These are phyloP conservation scores for Pangasius macronema DNA, from an alignment of 2,797 vertebrate genomes.

Conservation along the genomic window DNA sequence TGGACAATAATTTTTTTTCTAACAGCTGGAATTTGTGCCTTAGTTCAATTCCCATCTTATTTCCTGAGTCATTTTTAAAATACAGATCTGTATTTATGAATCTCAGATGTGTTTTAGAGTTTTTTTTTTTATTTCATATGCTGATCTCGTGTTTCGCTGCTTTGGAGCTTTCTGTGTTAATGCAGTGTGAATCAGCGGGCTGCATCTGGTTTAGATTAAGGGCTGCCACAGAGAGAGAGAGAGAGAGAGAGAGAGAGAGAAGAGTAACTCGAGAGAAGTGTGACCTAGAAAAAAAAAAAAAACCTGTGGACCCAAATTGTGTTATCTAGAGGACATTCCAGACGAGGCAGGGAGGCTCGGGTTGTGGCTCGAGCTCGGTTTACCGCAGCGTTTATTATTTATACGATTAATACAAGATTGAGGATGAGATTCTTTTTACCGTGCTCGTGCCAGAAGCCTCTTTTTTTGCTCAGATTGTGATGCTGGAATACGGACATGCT, in stretches of 20 bases:
- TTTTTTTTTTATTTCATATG: not conserved
- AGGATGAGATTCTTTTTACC: slow-evolving; percentile 39
- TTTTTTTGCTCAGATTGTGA: not conserved
- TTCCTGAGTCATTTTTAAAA: slow-evolving; percentile 31
- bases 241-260: slow-evolving; percentile 36
- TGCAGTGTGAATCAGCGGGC: slow-evolving; percentile 25
- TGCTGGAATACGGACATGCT: slow-evolving; percentile 2
- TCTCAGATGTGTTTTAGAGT: slow-evolving; percentile 11
- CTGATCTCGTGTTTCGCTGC: slow-evolving; percentile 25
- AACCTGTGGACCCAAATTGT: slow-evolving; percentile 35
- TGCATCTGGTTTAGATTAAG: slow-evolving; percentile 57
- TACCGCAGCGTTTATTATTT: slow-evolving; percentile 67
- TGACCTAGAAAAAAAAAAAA: slow-evolving; percentile 46
- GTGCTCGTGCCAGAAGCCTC: not conserved
- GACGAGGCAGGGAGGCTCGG: slow-evolving; percentile 40
- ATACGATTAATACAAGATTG: slow-evolving; percentile 37
- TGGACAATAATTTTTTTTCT: not conserved
- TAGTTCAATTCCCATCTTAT: slow-evolving; percentile 21
- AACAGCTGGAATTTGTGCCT: slow-evolving; percentile 37
- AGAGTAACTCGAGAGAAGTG: slow-evolving; percentile 43
- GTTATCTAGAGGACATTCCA: slow-evolving; percentile 57
- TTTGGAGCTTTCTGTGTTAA: slow-evolving; percentile 35
- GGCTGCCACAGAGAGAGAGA: not conserved
- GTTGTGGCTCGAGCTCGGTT: slow-evolving; percentile 61
- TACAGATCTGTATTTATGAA: slow-evolving; percentile 49